These are phyloP conservation scores for Falco biarmicus DNA, from an alignment of 2,797 vertebrate species.

Conservation along the genomic window DNA sequence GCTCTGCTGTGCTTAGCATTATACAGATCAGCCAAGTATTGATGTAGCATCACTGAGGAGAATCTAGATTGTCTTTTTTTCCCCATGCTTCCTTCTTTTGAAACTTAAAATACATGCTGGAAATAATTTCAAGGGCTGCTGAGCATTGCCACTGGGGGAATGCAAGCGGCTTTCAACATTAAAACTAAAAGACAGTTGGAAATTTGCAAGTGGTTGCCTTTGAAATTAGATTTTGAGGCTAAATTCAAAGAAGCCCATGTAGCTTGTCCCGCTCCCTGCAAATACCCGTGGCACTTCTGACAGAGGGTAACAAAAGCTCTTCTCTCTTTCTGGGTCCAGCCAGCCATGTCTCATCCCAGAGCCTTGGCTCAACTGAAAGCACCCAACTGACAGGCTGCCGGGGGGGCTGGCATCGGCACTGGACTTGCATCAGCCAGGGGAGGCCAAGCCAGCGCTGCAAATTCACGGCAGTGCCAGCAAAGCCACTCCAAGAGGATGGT, in stretches of 20 bases:
- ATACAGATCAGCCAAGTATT: constrained; percentile 64
- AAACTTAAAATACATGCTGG: constrained; percentile 66
- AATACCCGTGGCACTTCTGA: rapidly evolving
- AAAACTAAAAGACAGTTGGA: constrained; percentile 62
- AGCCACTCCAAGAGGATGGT: not conserved
- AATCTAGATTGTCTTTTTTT: constrained; percentile 53
- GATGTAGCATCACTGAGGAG: constrained; percentile 60
- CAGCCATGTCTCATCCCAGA: not conserved
- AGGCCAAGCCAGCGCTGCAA: not conserved
- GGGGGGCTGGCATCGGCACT: not conserved
- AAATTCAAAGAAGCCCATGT: constrained; percentile 10
- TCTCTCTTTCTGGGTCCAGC: not conserved
- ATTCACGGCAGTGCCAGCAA: not conserved
- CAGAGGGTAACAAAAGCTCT: not conserved
- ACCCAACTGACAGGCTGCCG: rapidly evolving
- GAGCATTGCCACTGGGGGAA: constrained; percentile 66
- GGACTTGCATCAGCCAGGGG: not conserved
- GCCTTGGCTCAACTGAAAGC: not conserved
- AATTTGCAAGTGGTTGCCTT: constrained; percentile 58
- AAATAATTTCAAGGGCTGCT: constrained; percentile 77
- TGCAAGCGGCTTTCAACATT: constrained; percentile 50
- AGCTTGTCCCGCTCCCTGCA: not conserved
- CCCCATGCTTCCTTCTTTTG: constrained; percentile 41
- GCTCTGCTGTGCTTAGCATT: constrained; percentile 52
- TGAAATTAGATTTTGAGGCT: constrained; percentile 59